Base-by-base conservation (phyloP, 1,140 invertebrate genomes). In the Pseudoatta argentina region DNA sequence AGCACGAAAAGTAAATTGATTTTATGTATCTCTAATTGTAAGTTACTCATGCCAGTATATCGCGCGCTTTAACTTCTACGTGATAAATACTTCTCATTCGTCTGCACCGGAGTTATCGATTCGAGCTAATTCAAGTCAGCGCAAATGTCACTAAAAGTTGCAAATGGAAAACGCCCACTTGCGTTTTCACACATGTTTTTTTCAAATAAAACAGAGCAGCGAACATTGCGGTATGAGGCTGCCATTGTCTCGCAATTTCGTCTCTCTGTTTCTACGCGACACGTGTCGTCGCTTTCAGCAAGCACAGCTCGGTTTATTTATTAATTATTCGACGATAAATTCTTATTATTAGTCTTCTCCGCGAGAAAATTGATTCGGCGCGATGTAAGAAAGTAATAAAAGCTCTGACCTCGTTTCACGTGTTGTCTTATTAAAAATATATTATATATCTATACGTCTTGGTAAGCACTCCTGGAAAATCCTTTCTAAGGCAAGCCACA, bases 321-420 rank as follows among this genome's bases (percentile, higher is more conserved):
- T 53, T 30, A 55, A 30, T 30, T 73, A 73, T 55, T 30, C 24
- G 18, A 18, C 48, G 24, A 51, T 10, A 27, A 51, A 69, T 51
- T 18, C 14, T 69, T 69, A 69, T 69, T 69, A 48, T 69, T 51
- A 69, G 66, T 39, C 21, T 1, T 27, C 44, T 82, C 44, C 34
- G 12, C n/a, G 39, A 10, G 12, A 5, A 69, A 69, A 69, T 69
- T 69, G 66, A 69, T 69, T 69, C 39, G 66, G 39, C 34, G 66
- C 66, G 21, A 69, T 39, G 66, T 69, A 69, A 69, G 66, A 69
- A 27, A 51, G 66, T 69, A 69, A 69, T 69, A 69, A 51, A 69
- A 69, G 39, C 21, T 21, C 66, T 51, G 66, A 69, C 66, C 66
- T 69, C 48, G 66, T 2, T 21, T 69, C 66, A 14, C 5, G 39